These are phyloP conservation scores for Ceyx margarethae DNA, from an alignment of 2,113 vertebrate genomes.

Conservation along the genomic window DNA sequence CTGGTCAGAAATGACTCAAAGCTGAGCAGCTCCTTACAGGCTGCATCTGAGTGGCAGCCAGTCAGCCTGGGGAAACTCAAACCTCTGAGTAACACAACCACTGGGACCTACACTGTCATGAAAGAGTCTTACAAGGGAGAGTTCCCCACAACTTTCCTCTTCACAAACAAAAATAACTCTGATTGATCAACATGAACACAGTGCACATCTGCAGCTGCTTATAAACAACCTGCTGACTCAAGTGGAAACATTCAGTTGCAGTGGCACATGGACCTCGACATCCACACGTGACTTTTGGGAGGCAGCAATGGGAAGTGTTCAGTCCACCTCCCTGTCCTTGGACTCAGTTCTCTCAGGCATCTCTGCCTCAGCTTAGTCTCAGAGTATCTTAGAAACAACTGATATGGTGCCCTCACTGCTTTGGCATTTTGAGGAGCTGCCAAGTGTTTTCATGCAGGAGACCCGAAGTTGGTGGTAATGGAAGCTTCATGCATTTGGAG, in stretches of 20 bases:
- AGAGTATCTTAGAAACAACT: background rate
- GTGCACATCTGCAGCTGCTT: background rate
- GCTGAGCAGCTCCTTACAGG: background rate
- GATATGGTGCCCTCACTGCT: background rate
- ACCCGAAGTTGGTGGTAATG: background rate
- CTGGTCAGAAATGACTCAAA: constrained; percentile 1
- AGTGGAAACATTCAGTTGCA: background rate
- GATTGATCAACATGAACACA: background rate
- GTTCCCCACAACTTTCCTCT: background rate
- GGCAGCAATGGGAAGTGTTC: background rate
- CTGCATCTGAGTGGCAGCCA: background rate
- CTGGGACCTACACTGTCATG: accelerated
- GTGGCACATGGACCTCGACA: background rate
- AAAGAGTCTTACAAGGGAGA: background rate
- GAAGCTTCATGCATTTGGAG: background rate
- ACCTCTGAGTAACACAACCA: background rate
- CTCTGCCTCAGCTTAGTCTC: background rate
- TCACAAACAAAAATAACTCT: background rate
- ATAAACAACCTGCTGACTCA: background rate
- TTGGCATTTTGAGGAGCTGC: background rate
- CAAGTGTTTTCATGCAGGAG: background rate
- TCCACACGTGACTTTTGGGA: background rate
- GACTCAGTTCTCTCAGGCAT: background rate
- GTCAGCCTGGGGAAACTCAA: background rate
- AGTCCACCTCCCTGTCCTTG: background rate